phyloP scores from a whole-genome alignment of 2,113 vertebrate genomes.

The Thoracochromis brauschi region DNA sequence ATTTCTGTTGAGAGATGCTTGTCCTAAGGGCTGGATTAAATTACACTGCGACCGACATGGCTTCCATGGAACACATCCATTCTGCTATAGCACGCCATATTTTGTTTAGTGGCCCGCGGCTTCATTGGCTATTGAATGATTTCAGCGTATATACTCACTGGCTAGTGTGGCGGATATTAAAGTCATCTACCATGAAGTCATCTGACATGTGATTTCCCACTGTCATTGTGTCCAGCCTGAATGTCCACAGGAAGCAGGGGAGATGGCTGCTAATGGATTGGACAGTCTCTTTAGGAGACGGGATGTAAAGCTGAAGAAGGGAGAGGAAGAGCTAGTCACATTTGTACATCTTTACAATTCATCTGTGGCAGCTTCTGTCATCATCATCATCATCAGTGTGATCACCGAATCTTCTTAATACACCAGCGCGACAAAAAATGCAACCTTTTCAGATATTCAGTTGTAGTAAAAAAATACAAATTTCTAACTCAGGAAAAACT shows the following conservation, averaged over 20 bases:
- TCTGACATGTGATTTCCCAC: slow-evolving; percentile 59
- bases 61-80: slow-evolving; percentile 62
- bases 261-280: slow-evolving; percentile 52
- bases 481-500: not conserved
- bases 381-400: not conserved
- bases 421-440: not conserved
- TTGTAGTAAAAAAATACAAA: not conserved
- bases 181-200: slow-evolving; percentile 66
- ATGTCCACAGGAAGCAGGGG: slow-evolving; percentile 27
- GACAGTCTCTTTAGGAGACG: slow-evolving; percentile 23
- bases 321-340: not conserved
- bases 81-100: slow-evolving; percentile 55
- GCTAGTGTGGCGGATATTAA: slow-evolving; percentile 67
- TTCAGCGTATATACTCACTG: slow-evolving; percentile 51
- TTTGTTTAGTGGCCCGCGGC: slow-evolving; percentile 61
- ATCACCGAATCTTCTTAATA: not conserved
- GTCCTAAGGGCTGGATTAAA: slow-evolving; percentile 60
- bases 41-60: slow-evolving; percentile 57
- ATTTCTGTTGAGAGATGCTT: slow-evolving; percentile 59
- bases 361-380: not conserved
- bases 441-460: not conserved
- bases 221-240: slow-evolving; percentile 37
- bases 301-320: not conserved
- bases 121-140: slow-evolving; percentile 66
- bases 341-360: not conserved